Evolutionary conservation across 2,797 vertebrate genomes (phyloP).

Genomic region (Pseudochromis fuscus): DNA sequence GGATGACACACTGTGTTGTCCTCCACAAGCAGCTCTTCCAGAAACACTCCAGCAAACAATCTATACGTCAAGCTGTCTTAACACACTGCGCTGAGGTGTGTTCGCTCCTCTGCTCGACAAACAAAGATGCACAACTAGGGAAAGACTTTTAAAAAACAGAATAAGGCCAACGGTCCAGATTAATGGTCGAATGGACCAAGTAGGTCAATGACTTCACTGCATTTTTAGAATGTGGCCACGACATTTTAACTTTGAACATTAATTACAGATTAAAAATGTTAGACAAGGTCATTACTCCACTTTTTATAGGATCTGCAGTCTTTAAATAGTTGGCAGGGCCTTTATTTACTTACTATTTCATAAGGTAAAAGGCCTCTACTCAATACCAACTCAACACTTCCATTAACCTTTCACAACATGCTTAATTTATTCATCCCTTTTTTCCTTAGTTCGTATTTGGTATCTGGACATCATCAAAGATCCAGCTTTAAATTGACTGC

Average conservation of each 20-base stretch:
- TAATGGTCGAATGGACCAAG: conserved; percentile 16
- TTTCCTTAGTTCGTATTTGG: too few species aligned
- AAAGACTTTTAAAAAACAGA: not conserved
- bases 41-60: conserved; percentile 11
- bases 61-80: not conserved
- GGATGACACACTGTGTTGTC: conserved; percentile 4
- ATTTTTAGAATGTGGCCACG: not conserved
- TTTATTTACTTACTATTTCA: too few species aligned
- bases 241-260: not conserved
- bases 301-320: not conserved
- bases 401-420: too few species aligned
- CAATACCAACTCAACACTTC: too few species aligned
- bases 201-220: not conserved
- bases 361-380: too few species aligned
- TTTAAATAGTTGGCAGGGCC: too few species aligned
- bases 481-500: too few species aligned
- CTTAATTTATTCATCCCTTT: not conserved
- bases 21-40: not conserved
- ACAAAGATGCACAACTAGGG: not conserved
- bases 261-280: fast-evolving
- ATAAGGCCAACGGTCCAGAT: not conserved
- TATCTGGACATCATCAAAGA: too few species aligned
- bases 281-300: not conserved
- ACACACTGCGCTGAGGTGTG: not conserved
- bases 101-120: not conserved